These are phyloP conservation scores for Sinotaia quadrata DNA, from an alignment of 2,888 invertebrate species.

Conservation along the genomic window DNA sequence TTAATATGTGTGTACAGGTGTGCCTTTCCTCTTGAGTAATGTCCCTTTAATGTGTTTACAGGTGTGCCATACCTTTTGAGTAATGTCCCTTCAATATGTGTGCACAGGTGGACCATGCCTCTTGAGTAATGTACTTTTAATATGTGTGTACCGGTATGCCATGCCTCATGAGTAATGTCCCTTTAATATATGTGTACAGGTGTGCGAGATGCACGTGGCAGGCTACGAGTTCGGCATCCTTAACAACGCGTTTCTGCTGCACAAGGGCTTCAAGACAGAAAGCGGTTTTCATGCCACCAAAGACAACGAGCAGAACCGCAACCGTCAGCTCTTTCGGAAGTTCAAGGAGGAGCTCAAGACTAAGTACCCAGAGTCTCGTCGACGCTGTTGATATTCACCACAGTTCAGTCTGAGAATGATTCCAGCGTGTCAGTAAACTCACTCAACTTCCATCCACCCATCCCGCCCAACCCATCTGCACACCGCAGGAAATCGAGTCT, in stretches of 20 bases:
- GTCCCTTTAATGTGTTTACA: too few species aligned
- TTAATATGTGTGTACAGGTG: too few species aligned
- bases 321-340: constrained; percentile 74
- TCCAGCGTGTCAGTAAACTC: too few species aligned
- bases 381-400: constrained; percentile 71
- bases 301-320: constrained; percentile 73
- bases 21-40: too few species aligned
- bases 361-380: constrained; percentile 74
- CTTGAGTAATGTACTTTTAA: too few species aligned
- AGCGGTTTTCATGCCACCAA: constrained; percentile 74
- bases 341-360: constrained; percentile 75
- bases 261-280: constrained; percentile 75
- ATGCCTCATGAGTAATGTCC: too few species aligned
- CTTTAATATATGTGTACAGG: constrained; percentile 72
- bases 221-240: constrained; percentile 76
- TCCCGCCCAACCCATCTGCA: not conserved
- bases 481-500: too few species aligned
- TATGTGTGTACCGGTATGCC: too few species aligned
- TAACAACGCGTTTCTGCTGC: constrained; percentile 76
- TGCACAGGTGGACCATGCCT: too few species aligned
- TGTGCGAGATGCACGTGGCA: constrained; percentile 76
- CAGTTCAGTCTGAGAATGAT: too few species aligned
- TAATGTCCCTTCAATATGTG: too few species aligned
- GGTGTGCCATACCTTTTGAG: too few species aligned
- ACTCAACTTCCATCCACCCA: not conserved